Conservation (phyloP, 2,888 invertebrate species). For the Parnassius apollo region DNA sequence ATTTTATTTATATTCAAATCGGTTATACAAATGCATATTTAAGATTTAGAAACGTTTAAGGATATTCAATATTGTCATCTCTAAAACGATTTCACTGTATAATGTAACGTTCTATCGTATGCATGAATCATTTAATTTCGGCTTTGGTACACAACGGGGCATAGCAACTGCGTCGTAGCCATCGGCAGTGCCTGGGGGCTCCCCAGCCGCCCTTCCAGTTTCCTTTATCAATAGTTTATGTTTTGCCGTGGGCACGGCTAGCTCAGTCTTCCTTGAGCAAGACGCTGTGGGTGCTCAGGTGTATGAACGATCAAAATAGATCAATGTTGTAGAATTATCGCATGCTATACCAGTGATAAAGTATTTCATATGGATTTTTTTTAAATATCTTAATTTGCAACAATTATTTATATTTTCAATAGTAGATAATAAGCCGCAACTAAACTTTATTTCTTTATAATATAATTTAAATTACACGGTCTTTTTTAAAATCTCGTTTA, state of each 20-base stretch:
- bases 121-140: slow-evolving; percentile 3
- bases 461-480: no score
- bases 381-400: no score
- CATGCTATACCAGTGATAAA: no score
- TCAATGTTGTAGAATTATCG: no score
- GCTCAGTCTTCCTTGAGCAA: slow-evolving; percentile 11
- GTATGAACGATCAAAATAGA: neutral
- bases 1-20: no score
- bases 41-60: no score
- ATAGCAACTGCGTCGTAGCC: slow-evolving; percentile 2
- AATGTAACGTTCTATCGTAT: neutral
- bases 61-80: no score
- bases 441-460: no score
- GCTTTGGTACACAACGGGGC: slow-evolving; percentile 4
- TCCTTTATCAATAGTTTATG: slow-evolving; percentile 62
- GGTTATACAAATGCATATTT: no score
- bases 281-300: neutral
- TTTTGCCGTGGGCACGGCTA: slow-evolving; percentile 40
- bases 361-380: no score
- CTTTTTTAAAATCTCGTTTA: no score
- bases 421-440: neutral
- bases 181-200: slow-evolving; percentile 2
- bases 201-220: neutral
- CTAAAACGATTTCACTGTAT: no score
- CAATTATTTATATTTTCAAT: neutral